These are phyloP conservation scores for Pycnonotus jocosus DNA, from an alignment of 2,113 vertebrate genomes.

Conservation along the genomic window DNA sequence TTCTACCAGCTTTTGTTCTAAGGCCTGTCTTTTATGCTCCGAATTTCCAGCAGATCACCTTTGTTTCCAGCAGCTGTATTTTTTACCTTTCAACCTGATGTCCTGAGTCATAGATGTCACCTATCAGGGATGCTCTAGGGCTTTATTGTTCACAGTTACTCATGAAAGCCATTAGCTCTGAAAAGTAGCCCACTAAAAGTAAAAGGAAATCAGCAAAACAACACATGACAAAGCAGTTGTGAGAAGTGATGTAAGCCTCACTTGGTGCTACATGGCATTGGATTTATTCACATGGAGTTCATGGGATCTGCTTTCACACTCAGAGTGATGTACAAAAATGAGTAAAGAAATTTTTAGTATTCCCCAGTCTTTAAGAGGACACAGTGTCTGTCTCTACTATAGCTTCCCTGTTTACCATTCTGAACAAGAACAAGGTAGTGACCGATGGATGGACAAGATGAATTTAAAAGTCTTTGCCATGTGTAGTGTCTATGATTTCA, in stretches of 20 bases:
- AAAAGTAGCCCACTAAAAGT: background rate
- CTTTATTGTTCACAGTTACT: background rate
- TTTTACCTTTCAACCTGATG: background rate
- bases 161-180: background rate
- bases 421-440: background rate
- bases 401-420: background rate
- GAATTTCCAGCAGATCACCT: background rate
- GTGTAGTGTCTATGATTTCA: background rate
- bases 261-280: fast-evolving
- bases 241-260: background rate
- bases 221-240: background rate
- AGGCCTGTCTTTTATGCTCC: background rate
- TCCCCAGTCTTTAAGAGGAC: background rate
- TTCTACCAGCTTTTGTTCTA: background rate
- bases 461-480: constrained; percentile 2
- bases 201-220: background rate
- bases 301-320: background rate
- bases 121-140: background rate
- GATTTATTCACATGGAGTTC: background rate
- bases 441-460: background rate
- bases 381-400: background rate
- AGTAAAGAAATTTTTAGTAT: background rate
- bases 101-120: background rate
- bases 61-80: background rate
- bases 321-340: background rate